phyloP scores from a whole-genome alignment of 2,797 vertebrate species.

The Euthynnus affinis region DNA sequence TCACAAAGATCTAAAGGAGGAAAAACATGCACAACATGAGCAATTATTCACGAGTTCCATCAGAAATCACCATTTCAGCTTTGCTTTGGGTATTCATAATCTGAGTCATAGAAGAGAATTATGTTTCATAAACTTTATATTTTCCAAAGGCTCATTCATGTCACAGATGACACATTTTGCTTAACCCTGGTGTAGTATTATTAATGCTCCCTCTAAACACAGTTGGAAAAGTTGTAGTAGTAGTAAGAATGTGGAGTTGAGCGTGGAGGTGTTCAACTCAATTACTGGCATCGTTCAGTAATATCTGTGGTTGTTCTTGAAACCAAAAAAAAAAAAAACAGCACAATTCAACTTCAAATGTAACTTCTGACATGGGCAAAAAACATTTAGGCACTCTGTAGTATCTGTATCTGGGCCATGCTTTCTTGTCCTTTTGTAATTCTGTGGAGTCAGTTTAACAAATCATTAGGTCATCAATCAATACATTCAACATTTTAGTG shows the following conservation, averaged over 20 bases:
- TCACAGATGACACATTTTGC: background rate
- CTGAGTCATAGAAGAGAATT: background rate
- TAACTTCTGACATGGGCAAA: background rate
- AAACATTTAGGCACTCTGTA: background rate
- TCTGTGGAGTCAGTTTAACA: conserved; percentile 45
- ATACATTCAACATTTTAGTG: conserved; percentile 47
- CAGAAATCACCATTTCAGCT: background rate
- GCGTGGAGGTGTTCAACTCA: background rate
- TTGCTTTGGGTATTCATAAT: background rate
- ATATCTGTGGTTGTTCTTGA: conserved; percentile 13
- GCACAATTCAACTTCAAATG: background rate
- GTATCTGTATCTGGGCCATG: background rate
- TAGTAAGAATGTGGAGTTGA: no score
- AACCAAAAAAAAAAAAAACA: conserved; percentile 1
- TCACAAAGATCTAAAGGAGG: background rate
- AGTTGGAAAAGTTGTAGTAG: background rate
- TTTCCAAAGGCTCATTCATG: conserved; percentile 16
- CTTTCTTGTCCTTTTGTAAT: conserved; percentile 26
- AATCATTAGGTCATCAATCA: conserved; percentile 59
- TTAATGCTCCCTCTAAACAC: background rate
- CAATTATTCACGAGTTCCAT: background rate
- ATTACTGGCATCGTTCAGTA: background rate
- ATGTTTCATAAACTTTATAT: background rate
- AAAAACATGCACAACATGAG: background rate
- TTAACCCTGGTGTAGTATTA: background rate